phyloP scores from a whole-genome alignment of 2,888 invertebrate genomes.

The Protophormia terraenovae region DNA sequence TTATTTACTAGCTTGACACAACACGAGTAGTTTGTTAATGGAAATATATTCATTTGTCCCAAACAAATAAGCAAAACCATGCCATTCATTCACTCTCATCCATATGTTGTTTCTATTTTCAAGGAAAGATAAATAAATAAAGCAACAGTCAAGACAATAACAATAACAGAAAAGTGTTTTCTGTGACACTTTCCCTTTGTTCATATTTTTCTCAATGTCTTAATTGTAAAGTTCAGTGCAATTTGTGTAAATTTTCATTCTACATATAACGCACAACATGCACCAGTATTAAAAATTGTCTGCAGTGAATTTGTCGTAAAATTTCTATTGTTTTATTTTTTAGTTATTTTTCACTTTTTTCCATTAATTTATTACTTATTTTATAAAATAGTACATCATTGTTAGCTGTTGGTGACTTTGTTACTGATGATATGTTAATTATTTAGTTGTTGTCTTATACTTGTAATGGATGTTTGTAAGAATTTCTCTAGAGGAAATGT shows the following conservation, averaged over 20 bases:
- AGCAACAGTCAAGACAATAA: neutral
- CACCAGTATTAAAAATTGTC: conserved; percentile 23
- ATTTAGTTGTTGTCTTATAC: conserved; percentile 9
- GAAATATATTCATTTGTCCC: neutral
- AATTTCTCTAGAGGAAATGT: conserved; percentile 7
- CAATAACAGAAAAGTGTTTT: conserved; percentile 43
- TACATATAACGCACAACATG: neutral
- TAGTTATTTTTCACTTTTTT: neutral
- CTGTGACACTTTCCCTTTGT: conserved; percentile 60
- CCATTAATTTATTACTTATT: conserved; percentile 47
- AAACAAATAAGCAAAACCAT: neutral
- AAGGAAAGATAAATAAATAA: neutral
- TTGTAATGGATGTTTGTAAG: conserved; percentile 10
- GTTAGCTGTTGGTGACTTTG: neutral
- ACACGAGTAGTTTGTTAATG: neutral
- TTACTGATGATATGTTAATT: conserved; percentile 35
- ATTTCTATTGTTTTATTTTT: conserved; percentile 4
- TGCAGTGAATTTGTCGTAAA: conserved; percentile 7
- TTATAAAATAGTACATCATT: conserved; percentile 20
- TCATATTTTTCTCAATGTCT: conserved; percentile 39
- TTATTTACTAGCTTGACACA: conserved; percentile 14
- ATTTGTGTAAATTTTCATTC: neutral
- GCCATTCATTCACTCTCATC: neutral
- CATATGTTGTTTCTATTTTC: neutral
- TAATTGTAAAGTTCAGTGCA: conserved; percentile 1